These are phyloP conservation scores for Trochalopteron elliotii DNA, from an alignment of 2,113 vertebrate genomes.

Conservation along the genomic window DNA sequence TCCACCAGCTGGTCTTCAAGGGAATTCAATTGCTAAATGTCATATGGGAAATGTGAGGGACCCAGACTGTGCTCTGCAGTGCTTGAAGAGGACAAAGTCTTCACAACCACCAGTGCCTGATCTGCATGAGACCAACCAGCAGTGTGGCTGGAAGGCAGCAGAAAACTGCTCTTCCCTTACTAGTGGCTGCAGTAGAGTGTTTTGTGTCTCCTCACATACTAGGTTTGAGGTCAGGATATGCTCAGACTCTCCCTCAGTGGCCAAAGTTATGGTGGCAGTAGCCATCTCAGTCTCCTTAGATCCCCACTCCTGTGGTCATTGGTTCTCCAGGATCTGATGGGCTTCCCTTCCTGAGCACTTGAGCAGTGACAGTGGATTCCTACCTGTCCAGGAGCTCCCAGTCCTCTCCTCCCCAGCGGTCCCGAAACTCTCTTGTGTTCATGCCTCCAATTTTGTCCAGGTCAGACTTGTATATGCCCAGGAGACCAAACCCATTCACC, in stretches of 20 bases:
- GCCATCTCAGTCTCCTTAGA: background rate
- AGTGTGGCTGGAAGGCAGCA: background rate
- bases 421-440: constrained; percentile 91
- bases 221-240: background rate
- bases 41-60: background rate
- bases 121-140: background rate
- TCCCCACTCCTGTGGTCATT: fast-evolving
- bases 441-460: constrained; percentile 89
- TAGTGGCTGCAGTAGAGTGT: background rate
- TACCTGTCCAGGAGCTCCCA: constrained; percentile 98
- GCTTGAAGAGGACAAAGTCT: background rate
- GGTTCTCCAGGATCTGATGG: background rate
- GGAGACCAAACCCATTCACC: constrained; percentile 92
- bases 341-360: background rate
- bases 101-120: background rate
- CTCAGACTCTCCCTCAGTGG: background rate
- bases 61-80: background rate
- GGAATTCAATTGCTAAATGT: background rate
- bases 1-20: background rate
- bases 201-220: background rate
- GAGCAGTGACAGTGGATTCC: background rate
- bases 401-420: constrained; percentile 96
- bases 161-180: background rate
- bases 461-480: constrained; percentile 97
- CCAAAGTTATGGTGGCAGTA: background rate